Percentiles rank a stretch among this genome's conserved stretches.
phyloP scores from a whole-genome alignment of 37 sponge, comb jelly and placozoan genomes.

The Theonella swinhoei region DNA sequence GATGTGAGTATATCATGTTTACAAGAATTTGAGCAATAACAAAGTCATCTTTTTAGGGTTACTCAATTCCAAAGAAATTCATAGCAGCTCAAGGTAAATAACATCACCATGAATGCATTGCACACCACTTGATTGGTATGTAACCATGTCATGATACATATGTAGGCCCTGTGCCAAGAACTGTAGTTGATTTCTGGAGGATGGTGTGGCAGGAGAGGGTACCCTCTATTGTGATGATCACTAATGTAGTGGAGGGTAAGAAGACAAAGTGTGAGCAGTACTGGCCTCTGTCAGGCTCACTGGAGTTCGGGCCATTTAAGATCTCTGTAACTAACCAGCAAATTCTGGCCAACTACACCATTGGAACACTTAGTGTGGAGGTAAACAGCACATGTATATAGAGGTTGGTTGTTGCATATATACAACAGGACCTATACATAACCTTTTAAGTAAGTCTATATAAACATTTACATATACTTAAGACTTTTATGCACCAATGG shows the following conservation, averaged over 20 bases:
- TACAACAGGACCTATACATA: no score
- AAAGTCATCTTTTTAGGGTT: conserved; percentile 24
- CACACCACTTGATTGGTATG: no score
- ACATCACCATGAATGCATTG: not conserved
- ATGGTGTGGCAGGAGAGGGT: conserved; percentile 51
- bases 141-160: not conserved
- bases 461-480: no score
- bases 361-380: conserved; percentile 18
- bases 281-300: conserved; percentile 28
- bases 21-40: no score
- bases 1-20: conserved; percentile 60
- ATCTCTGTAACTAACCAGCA: conserved; percentile 9
- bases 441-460: no score
- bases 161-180: conserved; percentile 29
- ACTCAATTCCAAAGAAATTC: conserved; percentile 32
- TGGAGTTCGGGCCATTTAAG: conserved; percentile 20
- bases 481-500: not conserved
- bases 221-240: conserved; percentile 54
- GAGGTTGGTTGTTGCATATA: no score
- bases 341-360: conserved; percentile 21
- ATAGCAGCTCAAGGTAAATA: conserved; percentile 71
- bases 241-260: conserved; percentile 35
- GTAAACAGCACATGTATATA: not conserved
- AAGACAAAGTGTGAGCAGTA: conserved; percentile 68
- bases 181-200: conserved; percentile 57